phyloP scores from a whole-genome alignment of 92 coral and sea anemone genomes.

The Paramuricea clavata region DNA sequence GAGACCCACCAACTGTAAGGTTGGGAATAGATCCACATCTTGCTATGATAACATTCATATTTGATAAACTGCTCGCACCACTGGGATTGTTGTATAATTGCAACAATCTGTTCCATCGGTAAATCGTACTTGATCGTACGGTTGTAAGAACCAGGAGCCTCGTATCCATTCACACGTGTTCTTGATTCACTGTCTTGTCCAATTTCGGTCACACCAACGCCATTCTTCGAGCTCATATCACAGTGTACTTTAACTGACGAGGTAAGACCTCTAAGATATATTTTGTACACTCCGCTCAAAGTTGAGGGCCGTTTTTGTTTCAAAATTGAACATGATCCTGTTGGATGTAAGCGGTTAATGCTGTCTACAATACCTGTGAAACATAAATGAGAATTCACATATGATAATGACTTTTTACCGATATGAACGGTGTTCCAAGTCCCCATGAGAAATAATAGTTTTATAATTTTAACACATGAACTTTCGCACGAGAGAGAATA shows the following conservation, averaged over 20 bases:
- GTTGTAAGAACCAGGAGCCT: neutral
- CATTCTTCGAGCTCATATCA: conserved; percentile 31
- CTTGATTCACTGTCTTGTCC: conserved; percentile 1
- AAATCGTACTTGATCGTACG: neutral
- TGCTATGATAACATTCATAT: conserved; percentile 25
- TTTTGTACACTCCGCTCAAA: neutral
- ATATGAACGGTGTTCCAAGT: too few species aligned
- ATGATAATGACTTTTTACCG: too few species aligned
- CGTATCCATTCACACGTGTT: neutral
- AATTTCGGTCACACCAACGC: conserved; percentile 45
- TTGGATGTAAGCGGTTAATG: neutral
- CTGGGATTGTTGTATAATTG: neutral
- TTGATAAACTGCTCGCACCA: conserved; percentile 44
- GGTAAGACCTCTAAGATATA: neutral
- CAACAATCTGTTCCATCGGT: neutral
- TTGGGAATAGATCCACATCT: too few species aligned
- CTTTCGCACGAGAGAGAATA: too few species aligned
- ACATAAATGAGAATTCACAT: too few species aligned
- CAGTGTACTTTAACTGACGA: conserved; percentile 27
- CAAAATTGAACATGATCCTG: neutral
- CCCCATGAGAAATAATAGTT: too few species aligned
- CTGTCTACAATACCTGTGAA: neutral
- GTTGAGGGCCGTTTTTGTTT: neutral
- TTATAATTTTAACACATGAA: too few species aligned
- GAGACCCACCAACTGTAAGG: conserved; percentile 68